Conservation (phyloP, 2,797 vertebrate genomes). For the Peromyscus nudipes region DNA sequence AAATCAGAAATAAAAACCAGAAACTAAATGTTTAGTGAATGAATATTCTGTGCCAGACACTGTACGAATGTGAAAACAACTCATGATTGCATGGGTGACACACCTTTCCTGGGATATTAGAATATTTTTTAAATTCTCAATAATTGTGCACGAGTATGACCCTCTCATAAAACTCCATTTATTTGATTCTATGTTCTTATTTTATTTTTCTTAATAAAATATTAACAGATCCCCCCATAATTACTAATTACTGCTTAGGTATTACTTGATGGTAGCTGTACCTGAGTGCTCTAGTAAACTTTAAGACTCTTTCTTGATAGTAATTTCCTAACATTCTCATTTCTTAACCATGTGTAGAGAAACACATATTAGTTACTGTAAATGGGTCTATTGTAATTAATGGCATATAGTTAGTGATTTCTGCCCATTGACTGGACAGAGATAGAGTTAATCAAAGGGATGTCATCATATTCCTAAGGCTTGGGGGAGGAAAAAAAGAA, state of each 20-base stretch:
- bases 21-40: background rate
- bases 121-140: background rate
- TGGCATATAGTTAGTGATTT: background rate
- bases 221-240: background rate
- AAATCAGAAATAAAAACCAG: background rate
- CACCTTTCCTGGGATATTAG: background rate
- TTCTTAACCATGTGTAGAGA: background rate
- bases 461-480: background rate
- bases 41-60: background rate
- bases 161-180: background rate
- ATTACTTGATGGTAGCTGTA: background rate
- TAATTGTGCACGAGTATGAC: background rate
- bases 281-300: background rate
- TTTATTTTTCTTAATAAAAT: background rate
- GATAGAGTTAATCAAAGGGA: background rate
- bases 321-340: background rate
- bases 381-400: background rate
- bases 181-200: background rate
- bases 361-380: background rate
- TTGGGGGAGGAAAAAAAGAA: conserved; percentile 20
- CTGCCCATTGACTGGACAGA: background rate
- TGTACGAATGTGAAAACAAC: background rate
- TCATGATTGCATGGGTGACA: background rate
- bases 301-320: conserved; percentile 34
- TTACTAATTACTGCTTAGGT: background rate